These are phyloP conservation scores for Pseudorectes ferrugineus DNA, from an alignment of 2,113 vertebrate genomes.

Conservation along the genomic window DNA sequence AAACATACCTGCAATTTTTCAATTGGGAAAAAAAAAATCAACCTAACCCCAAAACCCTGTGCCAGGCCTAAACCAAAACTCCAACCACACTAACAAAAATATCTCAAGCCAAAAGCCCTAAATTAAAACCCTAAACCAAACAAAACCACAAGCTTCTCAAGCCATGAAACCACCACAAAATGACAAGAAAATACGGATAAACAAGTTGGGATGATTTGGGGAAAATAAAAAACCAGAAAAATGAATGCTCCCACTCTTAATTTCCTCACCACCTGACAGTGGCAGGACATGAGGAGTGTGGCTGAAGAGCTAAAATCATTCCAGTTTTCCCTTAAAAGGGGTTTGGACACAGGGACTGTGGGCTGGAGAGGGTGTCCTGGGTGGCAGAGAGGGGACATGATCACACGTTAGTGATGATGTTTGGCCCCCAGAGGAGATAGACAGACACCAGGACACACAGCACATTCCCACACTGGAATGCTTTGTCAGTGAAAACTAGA, in stretches of 20 bases:
- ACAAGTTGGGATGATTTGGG: not conserved
- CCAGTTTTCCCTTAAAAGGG: not conserved
- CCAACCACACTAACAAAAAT: not conserved
- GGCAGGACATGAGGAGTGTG: not conserved
- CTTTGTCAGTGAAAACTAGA: not conserved
- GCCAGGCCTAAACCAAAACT: not conserved
- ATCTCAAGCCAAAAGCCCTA: not conserved
- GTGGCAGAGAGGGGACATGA: not conserved
- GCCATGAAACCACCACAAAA: not conserved
- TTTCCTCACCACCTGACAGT: not conserved
- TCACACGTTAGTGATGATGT: rapidly evolving
- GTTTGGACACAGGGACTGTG: not conserved
- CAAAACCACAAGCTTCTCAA: not conserved
- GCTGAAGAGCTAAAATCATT: not conserved
- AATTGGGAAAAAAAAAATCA: not conserved
- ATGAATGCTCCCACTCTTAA: not conserved
- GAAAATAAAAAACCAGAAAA: not conserved
- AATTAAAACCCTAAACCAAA: not conserved
- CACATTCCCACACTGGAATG: not conserved
- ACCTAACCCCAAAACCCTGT: not conserved
- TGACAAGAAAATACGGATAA: not conserved
- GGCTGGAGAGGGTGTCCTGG: not conserved
- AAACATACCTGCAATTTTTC: not conserved
- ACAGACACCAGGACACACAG: not conserved
- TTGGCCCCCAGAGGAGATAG: not conserved